A percentile compares a stretch with the other conserved stretches of the same genome.
Conservation (phyloP, 30 jellyfish, hydroid and myxozoan species). For the Hydractinia symbiolongicarpus region DNA sequence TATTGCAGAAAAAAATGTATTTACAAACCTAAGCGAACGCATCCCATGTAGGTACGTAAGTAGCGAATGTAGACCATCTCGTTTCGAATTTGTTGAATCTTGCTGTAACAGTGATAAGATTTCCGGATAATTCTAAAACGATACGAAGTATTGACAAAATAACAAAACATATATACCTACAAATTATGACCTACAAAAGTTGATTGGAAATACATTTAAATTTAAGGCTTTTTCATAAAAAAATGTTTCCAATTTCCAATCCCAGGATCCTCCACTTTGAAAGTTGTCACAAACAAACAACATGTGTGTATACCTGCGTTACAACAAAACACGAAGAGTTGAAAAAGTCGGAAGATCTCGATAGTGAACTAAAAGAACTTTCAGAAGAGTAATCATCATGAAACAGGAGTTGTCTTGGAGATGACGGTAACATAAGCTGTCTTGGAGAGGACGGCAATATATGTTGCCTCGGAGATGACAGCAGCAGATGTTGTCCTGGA, state of each 20-base stretch:
- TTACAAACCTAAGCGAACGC: slow-evolving; percentile 42
- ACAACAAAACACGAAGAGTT: too few relatives aligned
- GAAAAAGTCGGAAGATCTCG: not conserved
- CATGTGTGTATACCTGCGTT: too few relatives aligned
- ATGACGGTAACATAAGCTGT: not conserved
- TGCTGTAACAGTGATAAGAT: slow-evolving; percentile 36
- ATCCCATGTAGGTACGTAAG: slow-evolving; percentile 67
- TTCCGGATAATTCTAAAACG: slow-evolving; percentile 49
- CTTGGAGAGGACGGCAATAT: not conserved
- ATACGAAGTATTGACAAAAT: not conserved
- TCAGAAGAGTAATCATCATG: not conserved
- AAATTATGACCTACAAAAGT: too few relatives aligned
- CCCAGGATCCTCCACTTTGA: too few relatives aligned
- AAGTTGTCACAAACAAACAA: too few relatives aligned
- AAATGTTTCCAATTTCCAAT: too few relatives aligned
- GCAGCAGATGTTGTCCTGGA: not conserved
- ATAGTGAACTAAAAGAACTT: slow-evolving; percentile 8
- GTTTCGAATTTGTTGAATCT: slow-evolving; percentile 25
- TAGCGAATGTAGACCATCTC: slow-evolving; percentile 83
- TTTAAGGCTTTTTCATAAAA: too few relatives aligned
- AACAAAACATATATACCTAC: too few relatives aligned
- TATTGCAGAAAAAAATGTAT: too few relatives aligned
- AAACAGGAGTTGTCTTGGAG: slow-evolving; percentile 12
- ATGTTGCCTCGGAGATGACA: not conserved
- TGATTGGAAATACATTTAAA: too few relatives aligned